Evolutionary conservation across 2,888 invertebrate species (phyloP), one percentile per base, ranked within the genome.

Genomic region (Incurvaria masculella): DNA sequence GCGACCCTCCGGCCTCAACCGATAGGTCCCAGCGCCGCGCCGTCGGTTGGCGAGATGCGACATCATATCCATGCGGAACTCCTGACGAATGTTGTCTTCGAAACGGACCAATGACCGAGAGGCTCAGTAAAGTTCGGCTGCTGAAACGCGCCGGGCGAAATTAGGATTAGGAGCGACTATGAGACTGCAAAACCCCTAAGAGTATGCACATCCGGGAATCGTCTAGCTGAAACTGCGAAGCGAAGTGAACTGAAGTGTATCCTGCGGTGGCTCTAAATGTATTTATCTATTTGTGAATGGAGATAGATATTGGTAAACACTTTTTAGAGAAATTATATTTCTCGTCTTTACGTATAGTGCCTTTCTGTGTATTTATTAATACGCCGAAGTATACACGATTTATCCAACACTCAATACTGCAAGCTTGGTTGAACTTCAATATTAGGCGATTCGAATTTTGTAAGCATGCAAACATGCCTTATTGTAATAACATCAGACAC

Each of bases 51-150:
- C 23, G 23, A 23, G 23, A 23, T 23, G 8, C 33, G 33, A 6
- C 33, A 14, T 33, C 33, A 33, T 33, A 33, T 33, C 33, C 3
- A 33, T 3, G 33, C 11, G 33, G 14, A 14, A 8, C 33, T 8
- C 33, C 33, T 6, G 33, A 33, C 3, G 33, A 33, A 64, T 57
- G 55, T 59, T 64, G 63, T 67, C 64, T 65, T 66, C 64, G 61
- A 51, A 55, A 58, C 68, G 73, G 73, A 73, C 73, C 72, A 73
- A 71, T n/a, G n/a, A n/a, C 61, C 53, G 51, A 58, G 58, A 57
- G 56, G 59, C 8, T 14, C n/a, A n/a, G n/a, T n/a, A n/a, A n/a
- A n/a, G n/a, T n/a, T n/a, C n/a, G n/a, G n/a, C n/a, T n/a, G n/a
- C n/a, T n/a, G n/a, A n/a, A n/a, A n/a, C n/a, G n/a, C n/a, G n/a